Evolutionary conservation across 2,888 invertebrate genomes (phyloP).

Genomic region (Xiphydria camelus): DNA sequence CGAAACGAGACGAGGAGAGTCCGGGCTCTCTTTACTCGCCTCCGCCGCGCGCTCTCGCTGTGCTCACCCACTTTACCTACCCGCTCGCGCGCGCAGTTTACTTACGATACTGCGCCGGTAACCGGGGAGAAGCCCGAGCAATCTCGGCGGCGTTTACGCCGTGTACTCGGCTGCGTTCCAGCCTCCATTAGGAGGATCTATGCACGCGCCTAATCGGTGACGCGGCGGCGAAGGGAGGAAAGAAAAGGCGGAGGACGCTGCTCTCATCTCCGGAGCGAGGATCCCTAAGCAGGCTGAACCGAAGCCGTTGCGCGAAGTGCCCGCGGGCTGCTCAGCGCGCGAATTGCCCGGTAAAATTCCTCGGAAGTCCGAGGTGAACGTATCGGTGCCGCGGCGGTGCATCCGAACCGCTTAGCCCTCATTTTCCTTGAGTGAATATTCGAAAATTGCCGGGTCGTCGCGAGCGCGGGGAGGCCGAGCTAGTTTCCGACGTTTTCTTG

Average conservation of each 20-base stretch:
- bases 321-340: too few species aligned
- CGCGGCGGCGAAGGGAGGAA: neutral
- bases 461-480: too few species aligned
- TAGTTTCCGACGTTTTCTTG: too few species aligned
- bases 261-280: too few species aligned
- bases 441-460: constrained; percentile 22
- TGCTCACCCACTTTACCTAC: constrained; percentile 40
- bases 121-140: constrained; percentile 9
- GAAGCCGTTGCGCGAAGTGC: too few species aligned
- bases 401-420: constrained; percentile 19
- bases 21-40: neutral
- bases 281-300: too few species aligned
- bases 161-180: constrained; percentile 41
- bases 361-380: too few species aligned
- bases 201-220: constrained; percentile 9
- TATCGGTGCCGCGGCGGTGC: too few species aligned
- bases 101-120: constrained; percentile 30
- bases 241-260: constrained; percentile 1
- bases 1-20: constrained; percentile 1
- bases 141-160: constrained; percentile 43
- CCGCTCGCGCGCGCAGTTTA: constrained; percentile 31
- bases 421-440: constrained; percentile 24
- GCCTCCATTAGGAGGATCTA: constrained; percentile 42
- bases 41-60: neutral
- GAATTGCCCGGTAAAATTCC: too few species aligned